Conservation (phyloP, 1,140 invertebrate species). For the Drosophila navojoa region DNA sequence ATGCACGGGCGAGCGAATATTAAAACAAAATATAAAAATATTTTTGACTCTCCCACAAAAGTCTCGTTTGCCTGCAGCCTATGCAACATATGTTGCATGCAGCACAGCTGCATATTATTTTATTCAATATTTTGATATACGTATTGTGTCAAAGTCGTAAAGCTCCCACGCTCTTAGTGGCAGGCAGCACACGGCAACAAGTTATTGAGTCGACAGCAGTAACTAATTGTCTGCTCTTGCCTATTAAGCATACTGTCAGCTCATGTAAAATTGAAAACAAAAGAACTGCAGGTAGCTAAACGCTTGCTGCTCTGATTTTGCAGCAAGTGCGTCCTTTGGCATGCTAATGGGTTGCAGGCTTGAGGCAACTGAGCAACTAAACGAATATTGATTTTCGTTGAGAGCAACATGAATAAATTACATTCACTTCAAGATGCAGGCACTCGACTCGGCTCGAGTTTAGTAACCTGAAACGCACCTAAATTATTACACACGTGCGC, state of each 20-base stretch:
- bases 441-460: not conserved
- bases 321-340: not conserved
- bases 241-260: not conserved
- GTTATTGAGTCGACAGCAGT: not conserved
- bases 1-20: no score
- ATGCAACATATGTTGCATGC: no score
- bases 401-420: slow-evolving; percentile 9
- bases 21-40: no score
- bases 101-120: no score
- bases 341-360: slow-evolving; percentile 19
- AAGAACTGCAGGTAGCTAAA: not conserved
- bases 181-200: not conserved
- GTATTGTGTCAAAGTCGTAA: no score
- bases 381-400: slow-evolving; percentile 33
- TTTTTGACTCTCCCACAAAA: no score
- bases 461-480: slow-evolving; percentile 4
- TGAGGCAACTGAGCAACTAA: slow-evolving; percentile 1
- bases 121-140: no score
- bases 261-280: not conserved
- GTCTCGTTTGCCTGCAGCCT: no score
- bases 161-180: not conserved
- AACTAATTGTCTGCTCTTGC: not conserved
- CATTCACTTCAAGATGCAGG: not conserved
- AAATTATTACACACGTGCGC: not conserved
- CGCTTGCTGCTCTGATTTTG: no score